Percentiles rank a stretch among this genome's conserved stretches.
phyloP scores from a whole-genome alignment of 2,888 invertebrate genomes.

The Palloptera scutellata region DNA sequence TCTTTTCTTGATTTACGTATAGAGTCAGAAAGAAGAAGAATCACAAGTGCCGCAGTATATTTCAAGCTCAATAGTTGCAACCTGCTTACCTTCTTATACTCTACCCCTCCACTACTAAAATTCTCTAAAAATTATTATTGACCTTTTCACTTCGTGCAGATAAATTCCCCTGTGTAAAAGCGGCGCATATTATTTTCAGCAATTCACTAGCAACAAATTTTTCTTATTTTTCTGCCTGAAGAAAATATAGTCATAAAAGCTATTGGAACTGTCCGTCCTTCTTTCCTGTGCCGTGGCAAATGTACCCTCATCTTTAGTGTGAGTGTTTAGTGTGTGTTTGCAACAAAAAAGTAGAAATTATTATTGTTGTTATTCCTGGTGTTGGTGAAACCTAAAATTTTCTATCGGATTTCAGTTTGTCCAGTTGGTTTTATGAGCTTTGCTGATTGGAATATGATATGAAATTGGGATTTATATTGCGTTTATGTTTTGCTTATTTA shows the following conservation, averaged over 20 bases:
- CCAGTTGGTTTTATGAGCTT: constrained; percentile 62
- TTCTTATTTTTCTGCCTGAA: constrained; percentile 18
- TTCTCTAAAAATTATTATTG: constrained; percentile 25
- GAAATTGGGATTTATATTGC: constrained; percentile 49
- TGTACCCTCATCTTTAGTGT: background rate
- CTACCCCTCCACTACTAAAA: constrained; percentile 25
- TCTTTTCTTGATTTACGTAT: too few relatives aligned
- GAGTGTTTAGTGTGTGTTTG: background rate
- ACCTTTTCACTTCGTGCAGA: constrained; percentile 21
- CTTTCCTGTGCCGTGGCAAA: background rate
- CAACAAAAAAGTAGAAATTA: background rate
- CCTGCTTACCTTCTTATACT: background rate
- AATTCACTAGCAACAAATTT: background rate
- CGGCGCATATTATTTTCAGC: background rate
- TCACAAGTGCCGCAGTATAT: too few relatives aligned
- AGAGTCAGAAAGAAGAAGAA: too few relatives aligned
- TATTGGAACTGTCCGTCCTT: constrained; percentile 44
- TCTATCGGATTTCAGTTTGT: constrained; percentile 38
- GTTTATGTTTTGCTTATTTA: constrained; percentile 45
- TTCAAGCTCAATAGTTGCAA: too few relatives aligned
- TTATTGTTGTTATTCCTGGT: constrained; percentile 1
- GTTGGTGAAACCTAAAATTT: too few relatives aligned
- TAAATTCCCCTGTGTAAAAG: background rate
- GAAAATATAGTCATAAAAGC: constrained; percentile 49
- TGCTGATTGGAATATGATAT: constrained; percentile 63